These are phyloP conservation scores for Limonius californicus DNA, from an alignment of 1,140 invertebrate genomes.

Conservation along the genomic window DNA sequence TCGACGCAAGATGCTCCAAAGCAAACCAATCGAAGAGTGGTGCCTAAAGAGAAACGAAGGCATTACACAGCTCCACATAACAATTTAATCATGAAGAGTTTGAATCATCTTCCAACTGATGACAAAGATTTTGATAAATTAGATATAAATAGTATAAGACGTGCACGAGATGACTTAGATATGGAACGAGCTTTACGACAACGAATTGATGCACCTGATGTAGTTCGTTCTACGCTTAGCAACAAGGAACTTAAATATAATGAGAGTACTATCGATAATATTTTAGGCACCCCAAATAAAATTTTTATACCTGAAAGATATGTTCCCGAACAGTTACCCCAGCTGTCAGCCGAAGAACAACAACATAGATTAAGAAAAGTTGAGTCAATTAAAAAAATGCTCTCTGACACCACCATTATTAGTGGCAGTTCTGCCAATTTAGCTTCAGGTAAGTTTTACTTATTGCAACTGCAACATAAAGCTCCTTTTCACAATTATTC, in stretches of 20 bases:
- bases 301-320: constrained; percentile 89
- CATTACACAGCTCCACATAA: constrained; percentile 81
- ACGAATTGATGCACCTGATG: constrained; percentile 73
- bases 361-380: constrained; percentile 79
- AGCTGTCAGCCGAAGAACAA: constrained; percentile 77
- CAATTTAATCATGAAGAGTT: constrained; percentile 40
- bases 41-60: constrained; percentile 76
- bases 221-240: constrained; percentile 73
- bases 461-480: too few relatives aligned
- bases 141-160: constrained; percentile 32
- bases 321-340: constrained; percentile 81
- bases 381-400: constrained; percentile 86
- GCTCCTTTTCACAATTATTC: too few relatives aligned
- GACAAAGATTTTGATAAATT: constrained; percentile 36
- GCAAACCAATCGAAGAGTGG: constrained; percentile 50
- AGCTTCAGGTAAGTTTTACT: constrained; percentile 46
- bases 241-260: constrained; percentile 61
- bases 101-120: constrained; percentile 35
- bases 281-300: constrained; percentile 82
- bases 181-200: constrained; percentile 75
- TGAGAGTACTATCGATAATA: constrained; percentile 77
- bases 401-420: constrained; percentile 63
- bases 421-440: constrained; percentile 39
- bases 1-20: constrained; percentile 50
- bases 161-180: constrained; percentile 79